phyloP scores from a whole-genome alignment of 2,113 vertebrate genomes.

The Scytalopus superciliaris region DNA sequence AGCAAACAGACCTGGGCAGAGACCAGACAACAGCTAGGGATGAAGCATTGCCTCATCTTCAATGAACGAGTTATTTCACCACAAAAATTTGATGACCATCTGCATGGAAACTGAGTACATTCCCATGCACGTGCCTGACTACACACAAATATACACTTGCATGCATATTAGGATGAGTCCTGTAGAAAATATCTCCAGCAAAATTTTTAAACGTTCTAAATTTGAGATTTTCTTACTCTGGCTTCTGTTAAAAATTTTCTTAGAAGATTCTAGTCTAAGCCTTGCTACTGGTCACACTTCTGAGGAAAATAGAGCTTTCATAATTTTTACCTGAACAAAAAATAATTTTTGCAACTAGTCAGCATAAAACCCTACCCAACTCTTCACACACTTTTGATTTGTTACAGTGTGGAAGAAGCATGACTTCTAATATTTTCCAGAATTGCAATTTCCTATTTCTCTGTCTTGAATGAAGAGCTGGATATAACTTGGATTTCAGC shows the following conservation, averaged over 20 bases:
- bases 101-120: not conserved
- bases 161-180: not conserved
- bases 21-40: not conserved
- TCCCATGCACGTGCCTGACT: not conserved
- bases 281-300: not conserved
- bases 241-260: not conserved
- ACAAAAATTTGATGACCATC: not conserved
- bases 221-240: not conserved
- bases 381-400: not conserved
- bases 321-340: not conserved
- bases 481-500: not conserved
- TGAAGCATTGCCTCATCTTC: not conserved
- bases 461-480: not conserved
- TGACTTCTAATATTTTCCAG: not conserved
- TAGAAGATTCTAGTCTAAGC: not conserved
- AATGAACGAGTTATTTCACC: not conserved
- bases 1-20: not conserved
- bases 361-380: not conserved
- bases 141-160: rapidly evolving
- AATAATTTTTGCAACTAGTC: not conserved
- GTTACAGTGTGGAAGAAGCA: not conserved
- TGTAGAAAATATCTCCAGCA: not conserved
- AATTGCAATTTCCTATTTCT: not conserved
- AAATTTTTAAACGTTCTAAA: not conserved
- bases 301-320: not conserved